A percentile compares a stretch with the other conserved stretches of the same genome.
These are phyloP conservation scores for Vandiemenella viatica DNA, from an alignment of 2,888 invertebrate species.

Conservation along the genomic window DNA sequence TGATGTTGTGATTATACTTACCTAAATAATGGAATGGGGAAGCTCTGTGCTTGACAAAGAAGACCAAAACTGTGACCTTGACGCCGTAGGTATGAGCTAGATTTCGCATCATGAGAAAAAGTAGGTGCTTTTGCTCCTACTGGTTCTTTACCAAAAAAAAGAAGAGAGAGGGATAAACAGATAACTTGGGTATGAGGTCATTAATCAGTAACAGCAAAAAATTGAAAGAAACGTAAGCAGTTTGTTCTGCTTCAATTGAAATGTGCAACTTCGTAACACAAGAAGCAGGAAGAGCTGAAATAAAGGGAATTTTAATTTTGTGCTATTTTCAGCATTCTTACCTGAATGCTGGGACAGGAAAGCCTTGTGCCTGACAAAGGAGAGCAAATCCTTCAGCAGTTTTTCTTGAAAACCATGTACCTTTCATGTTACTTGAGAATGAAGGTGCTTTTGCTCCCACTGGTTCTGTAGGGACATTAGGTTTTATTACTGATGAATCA, in stretches of 20 bases:
- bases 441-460: constrained; percentile 45
- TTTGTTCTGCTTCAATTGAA: no score
- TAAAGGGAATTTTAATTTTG: no score
- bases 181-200: no score
- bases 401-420: constrained; percentile 34
- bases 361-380: constrained; percentile 54
- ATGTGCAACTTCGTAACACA: no score
- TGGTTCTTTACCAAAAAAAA: constrained; percentile 28
- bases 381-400: constrained; percentile 37
- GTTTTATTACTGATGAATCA: neutral
- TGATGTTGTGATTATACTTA: constrained; percentile 24
- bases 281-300: no score
- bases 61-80: constrained; percentile 30
- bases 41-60: constrained; percentile 36
- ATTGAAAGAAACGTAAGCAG: no score
- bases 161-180: no score
- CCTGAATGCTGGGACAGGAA: constrained; percentile 19
- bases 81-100: constrained; percentile 40
- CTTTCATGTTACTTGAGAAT: constrained; percentile 40
- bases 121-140: constrained; percentile 40
- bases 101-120: constrained; percentile 42
- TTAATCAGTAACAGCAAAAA: no score
- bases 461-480: constrained; percentile 37
- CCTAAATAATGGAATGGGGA: constrained; percentile 41
- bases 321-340: no score